Evolutionary conservation across 2,888 invertebrate species (phyloP), one percentile per base, ranked within the genome.

Genomic region (Hypselothyrea guttata): DNA sequence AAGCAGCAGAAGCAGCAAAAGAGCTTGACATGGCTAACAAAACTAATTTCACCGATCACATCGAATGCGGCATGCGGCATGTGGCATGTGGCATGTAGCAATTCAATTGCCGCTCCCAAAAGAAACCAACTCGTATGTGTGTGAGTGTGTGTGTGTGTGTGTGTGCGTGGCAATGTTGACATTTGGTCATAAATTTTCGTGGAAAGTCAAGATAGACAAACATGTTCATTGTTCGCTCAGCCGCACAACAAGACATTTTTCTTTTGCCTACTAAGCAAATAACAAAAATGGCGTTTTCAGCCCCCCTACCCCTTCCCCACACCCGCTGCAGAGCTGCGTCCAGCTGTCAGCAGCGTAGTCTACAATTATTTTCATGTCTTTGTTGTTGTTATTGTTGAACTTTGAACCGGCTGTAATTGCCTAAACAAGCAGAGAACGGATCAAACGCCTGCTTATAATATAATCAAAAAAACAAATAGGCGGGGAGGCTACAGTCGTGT

Each of bases 21-120:
- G 30, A 18, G 33, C 64, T 66, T 67, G 48, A 67, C 57, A 53
- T 72, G 59, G 68, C 59, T 42, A 64, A 68, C 55, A 72, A 22
- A 72, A 72, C 73, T 68, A 77, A 81, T 81, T 76, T 81, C 82
- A 77, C 75, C 82, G 55, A 51, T 70, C 75, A 22, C 22, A 59
- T 41, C 57, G 45, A 33, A 58, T 58, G 30, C 48, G 30, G 46
- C 44, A 45, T 31, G 35, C 49, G 35, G 48, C 48, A 38, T 52
- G 35, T 1, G 13, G 57, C 45, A 51, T 34, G 33, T 8, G 13
- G 40, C 51, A 44, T 35, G 52, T 7, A 33, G 53, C 37, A 54
- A 47, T 65, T 71, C 70, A 76, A 67, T 79, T 63, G 70, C 53
- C 54, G 37, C 27, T 58, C 56, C 63, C 42, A 55, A 42, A 22